Evolutionary conservation across 2,888 invertebrate genomes (phyloP), one percentile per base, ranked within the genome.

Genomic region (Spodoptera exigua): DNA sequence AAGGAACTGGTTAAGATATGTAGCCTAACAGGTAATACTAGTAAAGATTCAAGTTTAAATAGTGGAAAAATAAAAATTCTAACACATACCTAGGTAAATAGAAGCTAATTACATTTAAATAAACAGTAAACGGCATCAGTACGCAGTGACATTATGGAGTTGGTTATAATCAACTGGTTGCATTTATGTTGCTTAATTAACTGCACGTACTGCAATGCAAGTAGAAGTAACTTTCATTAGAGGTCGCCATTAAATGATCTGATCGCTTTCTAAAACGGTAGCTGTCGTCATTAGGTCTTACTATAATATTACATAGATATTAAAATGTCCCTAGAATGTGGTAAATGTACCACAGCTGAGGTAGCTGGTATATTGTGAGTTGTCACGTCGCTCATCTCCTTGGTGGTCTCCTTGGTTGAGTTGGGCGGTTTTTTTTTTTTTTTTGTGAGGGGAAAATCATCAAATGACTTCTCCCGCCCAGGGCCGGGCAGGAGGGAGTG

Each of bases 91-190:
- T 16, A 59, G 46, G 18, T 67, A 39, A 49, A 51, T 56, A 46
- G 39, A 46, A 12, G 41, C 51, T 74, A 71, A 74, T 74, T 64
- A 59, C 56, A 56, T 71, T 63, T 74, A 60, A 53, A 64, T 74
- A 55, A 57, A 48, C 49, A 61, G 36, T 36, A 48, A 44, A 60
- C 27, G 7, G 44, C 18, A 44, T 37, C 17, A 47, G 40, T 49
- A 44, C 41, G 12, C 35, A 17, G 27, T 27, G 16, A 16, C 32
- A 49, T 55, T 45, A 54, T 53, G 51, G 59, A 45, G 37, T 21
- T 35, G 27, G 63, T 49, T 39, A 53, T 56, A 59, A 9, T 7
- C 27, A 27, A 67, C 73, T 36, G 51, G 74, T 51, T 48, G 53
- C 35, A 54, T 7, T 59, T 40, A 56, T 55, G 44, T 44, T 37